Percentiles rank a stretch among this genome's conserved stretches.
Conservation (phyloP, 2,797 vertebrate species). For the Buceros bicornis region DNA sequence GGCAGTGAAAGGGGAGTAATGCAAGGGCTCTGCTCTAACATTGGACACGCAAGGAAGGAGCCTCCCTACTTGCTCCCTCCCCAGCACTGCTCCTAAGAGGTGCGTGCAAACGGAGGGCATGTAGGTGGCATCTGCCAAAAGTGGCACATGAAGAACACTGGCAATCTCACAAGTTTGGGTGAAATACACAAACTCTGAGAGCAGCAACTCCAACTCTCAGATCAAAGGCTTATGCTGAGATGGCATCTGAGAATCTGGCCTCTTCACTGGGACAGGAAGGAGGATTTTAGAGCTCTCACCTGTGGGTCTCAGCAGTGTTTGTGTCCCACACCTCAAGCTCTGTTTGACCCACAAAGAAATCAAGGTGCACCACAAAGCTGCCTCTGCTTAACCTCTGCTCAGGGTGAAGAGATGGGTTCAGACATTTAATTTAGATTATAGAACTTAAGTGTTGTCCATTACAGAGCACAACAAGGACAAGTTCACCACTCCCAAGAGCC, state of each 20-base stretch:
- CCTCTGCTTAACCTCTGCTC: not conserved
- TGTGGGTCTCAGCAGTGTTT: not conserved
- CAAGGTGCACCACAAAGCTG: not conserved
- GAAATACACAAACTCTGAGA: conserved; percentile 33
- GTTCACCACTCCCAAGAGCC: accelerated
- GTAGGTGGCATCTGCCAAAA: conserved; percentile 66
- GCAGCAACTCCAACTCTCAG: conserved; percentile 45
- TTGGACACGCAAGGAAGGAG: not conserved
- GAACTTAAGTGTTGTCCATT: not conserved
- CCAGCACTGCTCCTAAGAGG: conserved; percentile 16
- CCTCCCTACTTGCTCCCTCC: conserved; percentile 10
- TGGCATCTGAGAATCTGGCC: not conserved
- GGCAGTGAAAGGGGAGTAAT: conserved; percentile 22
- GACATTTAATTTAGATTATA: not conserved
- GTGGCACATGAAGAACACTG: conserved; percentile 20
- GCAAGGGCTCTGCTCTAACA: not conserved
- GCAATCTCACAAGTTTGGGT: conserved; percentile 34
- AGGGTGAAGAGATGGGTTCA: accelerated
- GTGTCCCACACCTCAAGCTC: not conserved
- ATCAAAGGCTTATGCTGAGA: conserved; percentile 19
- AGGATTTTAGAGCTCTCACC: conserved; percentile 8
- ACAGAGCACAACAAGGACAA: not conserved
- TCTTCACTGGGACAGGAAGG: not conserved
- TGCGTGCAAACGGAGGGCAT: conserved; percentile 34
- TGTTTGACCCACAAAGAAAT: not conserved